Evolutionary conservation across 2,888 invertebrate genomes (phyloP).

Genomic region (Acrobasis consociella): DNA sequence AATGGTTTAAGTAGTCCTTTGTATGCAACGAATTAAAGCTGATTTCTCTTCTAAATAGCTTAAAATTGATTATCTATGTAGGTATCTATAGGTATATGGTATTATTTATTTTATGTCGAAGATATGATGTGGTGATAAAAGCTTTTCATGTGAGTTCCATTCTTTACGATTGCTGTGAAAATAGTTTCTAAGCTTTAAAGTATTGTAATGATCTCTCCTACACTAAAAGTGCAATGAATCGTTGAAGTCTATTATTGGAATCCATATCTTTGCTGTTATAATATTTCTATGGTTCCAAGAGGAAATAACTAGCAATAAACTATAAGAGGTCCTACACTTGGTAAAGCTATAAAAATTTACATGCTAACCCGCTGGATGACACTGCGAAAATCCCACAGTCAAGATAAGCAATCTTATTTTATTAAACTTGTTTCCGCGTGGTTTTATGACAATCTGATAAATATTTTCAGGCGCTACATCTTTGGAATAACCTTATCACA

Average conservation of each 20-base stretch:
- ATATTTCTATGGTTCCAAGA: background rate
- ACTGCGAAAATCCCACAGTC: conserved; percentile 7
- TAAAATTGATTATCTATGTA: background rate
- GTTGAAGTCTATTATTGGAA: background rate
- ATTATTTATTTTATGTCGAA: conserved; percentile 10
- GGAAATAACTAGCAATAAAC: conserved; percentile 2
- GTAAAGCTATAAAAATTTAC: conserved; percentile 8
- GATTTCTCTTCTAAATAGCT: conserved; percentile 22
- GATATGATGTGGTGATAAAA: background rate
- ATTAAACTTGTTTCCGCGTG: conserved; percentile 14
- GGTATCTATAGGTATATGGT: background rate
- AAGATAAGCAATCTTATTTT: conserved; percentile 19
- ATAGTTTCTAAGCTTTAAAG: conserved; percentile 3
- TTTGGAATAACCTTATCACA: conserved; percentile 18
- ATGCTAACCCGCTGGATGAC: conserved; percentile 9
- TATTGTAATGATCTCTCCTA: background rate
- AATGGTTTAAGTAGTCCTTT: conserved; percentile 30
- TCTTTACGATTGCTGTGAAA: conserved; percentile 29
- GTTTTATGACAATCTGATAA: conserved; percentile 22
- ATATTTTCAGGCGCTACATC: conserved; percentile 14
- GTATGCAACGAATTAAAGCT: conserved; percentile 26
- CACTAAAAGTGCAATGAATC: background rate
- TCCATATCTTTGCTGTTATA: background rate
- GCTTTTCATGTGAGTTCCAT: background rate
- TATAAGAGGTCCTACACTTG: background rate